Evolutionary conservation across 2,113 vertebrate species (phyloP).

Genomic region (Rynchops niger): DNA sequence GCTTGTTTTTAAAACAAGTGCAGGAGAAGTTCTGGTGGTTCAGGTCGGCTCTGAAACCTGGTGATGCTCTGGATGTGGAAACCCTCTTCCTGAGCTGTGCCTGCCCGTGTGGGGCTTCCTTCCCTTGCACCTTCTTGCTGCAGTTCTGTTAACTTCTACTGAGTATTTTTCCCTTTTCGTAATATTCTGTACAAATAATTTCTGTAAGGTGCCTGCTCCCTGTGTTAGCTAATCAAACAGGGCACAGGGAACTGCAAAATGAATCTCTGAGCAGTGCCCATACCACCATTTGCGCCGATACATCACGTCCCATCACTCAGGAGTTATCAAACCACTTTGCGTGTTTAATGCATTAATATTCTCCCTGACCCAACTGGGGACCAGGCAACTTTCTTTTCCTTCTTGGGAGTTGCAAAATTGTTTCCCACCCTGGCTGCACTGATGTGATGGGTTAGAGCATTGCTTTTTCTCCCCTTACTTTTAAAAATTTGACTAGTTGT

Average conservation of each 20-base stretch:
- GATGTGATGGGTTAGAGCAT: neutral
- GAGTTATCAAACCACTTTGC: neutral
- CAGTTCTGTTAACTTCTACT: neutral
- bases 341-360: rapidly evolving
- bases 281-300: neutral
- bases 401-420: neutral
- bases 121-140: neutral
- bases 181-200: neutral
- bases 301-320: neutral
- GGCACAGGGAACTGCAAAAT: neutral
- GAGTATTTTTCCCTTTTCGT: neutral
- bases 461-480: neutral
- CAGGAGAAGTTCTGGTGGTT: neutral
- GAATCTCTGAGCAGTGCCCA: neutral
- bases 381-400: neutral
- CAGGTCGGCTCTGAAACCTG: rapidly evolving
- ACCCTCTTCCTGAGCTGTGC: neutral
- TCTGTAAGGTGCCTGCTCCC: neutral
- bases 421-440: neutral
- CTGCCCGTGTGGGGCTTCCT: neutral
- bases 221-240: neutral
- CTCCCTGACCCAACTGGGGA: neutral
- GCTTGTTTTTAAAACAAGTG: neutral
- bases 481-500: neutral
- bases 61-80: rapidly evolving